phyloP scores from a whole-genome alignment of 1,140 invertebrate species.

The Formica exsecta region DNA sequence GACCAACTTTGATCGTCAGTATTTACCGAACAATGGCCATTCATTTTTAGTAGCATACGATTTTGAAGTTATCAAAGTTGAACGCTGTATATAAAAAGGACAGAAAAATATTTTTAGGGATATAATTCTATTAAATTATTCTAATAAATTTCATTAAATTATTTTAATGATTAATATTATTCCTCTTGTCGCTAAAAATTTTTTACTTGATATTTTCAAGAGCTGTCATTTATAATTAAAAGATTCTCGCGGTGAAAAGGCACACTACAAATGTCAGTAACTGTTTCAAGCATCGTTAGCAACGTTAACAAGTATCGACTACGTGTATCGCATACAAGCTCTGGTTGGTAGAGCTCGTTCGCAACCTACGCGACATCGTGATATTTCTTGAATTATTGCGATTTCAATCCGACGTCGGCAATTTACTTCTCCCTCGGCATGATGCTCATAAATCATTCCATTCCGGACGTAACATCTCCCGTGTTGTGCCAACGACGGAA shows the following conservation, averaged over 20 bases:
- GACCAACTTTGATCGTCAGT: conserved; percentile 1
- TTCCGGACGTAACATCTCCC: conserved; percentile 46
- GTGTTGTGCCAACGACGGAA: conserved; percentile 50
- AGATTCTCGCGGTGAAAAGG: background rate
- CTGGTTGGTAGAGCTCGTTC: background rate
- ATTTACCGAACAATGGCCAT: conserved; percentile 4
- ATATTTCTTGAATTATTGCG: conserved; percentile 63
- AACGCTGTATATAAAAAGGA: background rate
- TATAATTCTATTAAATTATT: conserved; percentile 5
- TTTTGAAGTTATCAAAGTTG: conserved; percentile 4
- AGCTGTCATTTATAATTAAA: background rate
- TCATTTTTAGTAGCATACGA: conserved; percentile 1
- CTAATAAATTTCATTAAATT: background rate
- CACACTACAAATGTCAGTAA: background rate
- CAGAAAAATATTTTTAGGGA: background rate
- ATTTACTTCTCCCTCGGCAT: conserved; percentile 45
- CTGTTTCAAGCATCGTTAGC: conserved; percentile 19
- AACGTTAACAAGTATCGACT: background rate
- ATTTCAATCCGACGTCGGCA: conserved; percentile 60
- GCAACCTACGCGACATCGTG: conserved; percentile 36
- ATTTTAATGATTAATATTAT: background rate
- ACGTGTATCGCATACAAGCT: background rate
- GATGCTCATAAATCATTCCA: conserved; percentile 59
- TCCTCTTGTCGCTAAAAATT: background rate
- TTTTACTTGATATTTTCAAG: background rate